phyloP scores from a whole-genome alignment of 1,140 invertebrate species.

The Tribolium castaneum region DNA sequence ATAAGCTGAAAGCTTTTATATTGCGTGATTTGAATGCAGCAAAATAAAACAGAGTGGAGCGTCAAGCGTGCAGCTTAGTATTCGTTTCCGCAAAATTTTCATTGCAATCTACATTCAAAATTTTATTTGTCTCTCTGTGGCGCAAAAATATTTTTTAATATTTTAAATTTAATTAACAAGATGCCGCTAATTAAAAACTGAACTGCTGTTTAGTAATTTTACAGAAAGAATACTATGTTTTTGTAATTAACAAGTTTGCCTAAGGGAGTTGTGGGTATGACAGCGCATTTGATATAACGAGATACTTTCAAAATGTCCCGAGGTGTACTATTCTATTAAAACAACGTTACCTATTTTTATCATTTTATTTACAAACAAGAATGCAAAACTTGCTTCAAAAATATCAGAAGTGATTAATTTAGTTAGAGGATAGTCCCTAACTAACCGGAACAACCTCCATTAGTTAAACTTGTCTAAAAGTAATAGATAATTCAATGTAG shows the following conservation, averaged over 20 bases:
- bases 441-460: slow-evolving; percentile 25
- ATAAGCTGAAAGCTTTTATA: background rate
- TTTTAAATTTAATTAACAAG: background rate
- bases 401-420: background rate
- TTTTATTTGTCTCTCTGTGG: no score
- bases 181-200: background rate
- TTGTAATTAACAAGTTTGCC: background rate
- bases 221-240: background rate
- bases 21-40: background rate
- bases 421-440: background rate
- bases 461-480: slow-evolving; percentile 31
- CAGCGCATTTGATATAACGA: background rate
- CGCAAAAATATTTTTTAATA: no score
- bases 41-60: background rate
- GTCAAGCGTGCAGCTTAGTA: background rate
- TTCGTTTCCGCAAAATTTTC: background rate
- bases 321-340: background rate
- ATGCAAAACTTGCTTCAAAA: background rate
- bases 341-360: background rate
- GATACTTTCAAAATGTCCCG: background rate
- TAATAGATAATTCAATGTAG: slow-evolving; percentile 18
- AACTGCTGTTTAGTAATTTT: background rate
- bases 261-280: slow-evolving; percentile 8
- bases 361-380: background rate
- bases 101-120: background rate